These are phyloP conservation scores for Dasyurus viverrinus DNA, from an alignment of 2,113 vertebrate genomes.

Conservation along the genomic window DNA sequence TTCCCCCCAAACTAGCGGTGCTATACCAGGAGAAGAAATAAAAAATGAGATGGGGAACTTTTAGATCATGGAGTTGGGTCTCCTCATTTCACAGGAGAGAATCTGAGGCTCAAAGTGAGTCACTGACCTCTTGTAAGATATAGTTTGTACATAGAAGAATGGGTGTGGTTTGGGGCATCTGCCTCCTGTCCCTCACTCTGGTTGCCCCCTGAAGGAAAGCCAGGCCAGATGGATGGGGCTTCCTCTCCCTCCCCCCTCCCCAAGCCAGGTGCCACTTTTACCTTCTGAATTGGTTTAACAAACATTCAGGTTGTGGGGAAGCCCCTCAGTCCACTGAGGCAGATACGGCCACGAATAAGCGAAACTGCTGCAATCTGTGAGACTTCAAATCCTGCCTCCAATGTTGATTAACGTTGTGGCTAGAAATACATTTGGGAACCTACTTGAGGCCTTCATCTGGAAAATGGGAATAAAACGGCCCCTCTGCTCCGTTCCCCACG, in stretches of 20 bases:
- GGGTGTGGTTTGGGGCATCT: neutral
- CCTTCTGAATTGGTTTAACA: neutral
- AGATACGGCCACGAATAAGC: neutral
- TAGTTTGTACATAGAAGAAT: neutral
- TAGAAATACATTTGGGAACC: neutral
- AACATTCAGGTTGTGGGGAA: too few relatives aligned
- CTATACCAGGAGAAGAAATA: too few relatives aligned
- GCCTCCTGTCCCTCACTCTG: neutral
- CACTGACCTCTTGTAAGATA: neutral
- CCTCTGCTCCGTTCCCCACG: neutral
- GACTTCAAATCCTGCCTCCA: neutral
- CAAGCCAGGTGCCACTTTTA: neutral
- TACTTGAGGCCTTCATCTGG: neutral
- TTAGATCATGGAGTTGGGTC: neutral
- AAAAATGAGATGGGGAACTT: neutral
- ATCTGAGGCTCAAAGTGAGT: neutral
- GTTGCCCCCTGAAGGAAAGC: neutral
- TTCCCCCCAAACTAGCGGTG: too few relatives aligned
- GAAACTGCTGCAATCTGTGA: accelerated
- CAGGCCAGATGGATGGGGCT: neutral
- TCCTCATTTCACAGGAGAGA: neutral
- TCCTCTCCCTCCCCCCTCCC: too few relatives aligned
- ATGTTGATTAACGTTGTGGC: neutral
- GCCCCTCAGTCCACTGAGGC: neutral
- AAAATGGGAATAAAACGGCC: accelerated